These are phyloP conservation scores for Eulemur coronatus DNA, from an alignment of 2,797 vertebrate genomes.

Conservation along the genomic window DNA sequence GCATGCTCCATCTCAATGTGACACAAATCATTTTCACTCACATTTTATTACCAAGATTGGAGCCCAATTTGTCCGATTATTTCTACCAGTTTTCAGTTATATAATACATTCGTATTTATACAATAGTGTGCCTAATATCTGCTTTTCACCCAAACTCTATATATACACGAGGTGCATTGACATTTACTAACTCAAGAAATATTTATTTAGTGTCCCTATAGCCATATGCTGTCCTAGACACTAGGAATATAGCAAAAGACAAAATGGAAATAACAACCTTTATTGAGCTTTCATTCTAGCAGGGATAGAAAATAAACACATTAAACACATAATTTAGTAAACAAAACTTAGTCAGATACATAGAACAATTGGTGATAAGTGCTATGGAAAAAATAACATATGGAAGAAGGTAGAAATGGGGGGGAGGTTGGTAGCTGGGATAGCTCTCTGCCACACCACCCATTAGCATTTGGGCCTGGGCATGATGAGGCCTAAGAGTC, in stretches of 20 bases:
- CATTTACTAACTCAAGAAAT: neutral
- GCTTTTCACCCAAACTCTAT: neutral
- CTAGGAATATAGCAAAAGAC: neutral
- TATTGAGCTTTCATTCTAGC: neutral
- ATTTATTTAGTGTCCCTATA: neutral
- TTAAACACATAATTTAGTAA: neutral
- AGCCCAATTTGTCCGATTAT: neutral
- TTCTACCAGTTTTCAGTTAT: neutral
- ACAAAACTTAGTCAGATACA: neutral
- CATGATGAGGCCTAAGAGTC: too few species aligned
- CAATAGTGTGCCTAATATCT: neutral
- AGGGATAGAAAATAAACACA: neutral
- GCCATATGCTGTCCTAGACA: neutral
- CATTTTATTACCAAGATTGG: neutral
- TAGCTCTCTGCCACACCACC: fast-evolving
- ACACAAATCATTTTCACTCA: neutral
- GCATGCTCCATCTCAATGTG: too few species aligned
- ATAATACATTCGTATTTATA: neutral
- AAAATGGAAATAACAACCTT: neutral
- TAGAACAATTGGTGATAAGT: neutral
- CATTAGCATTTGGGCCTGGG: neutral
- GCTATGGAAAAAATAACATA: neutral
- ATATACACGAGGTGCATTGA: neutral
- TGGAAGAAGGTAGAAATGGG: neutral
- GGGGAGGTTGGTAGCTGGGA: neutral